phyloP scores from a whole-genome alignment of 2,797 vertebrate species.

The Lacerta bilineata region DNA sequence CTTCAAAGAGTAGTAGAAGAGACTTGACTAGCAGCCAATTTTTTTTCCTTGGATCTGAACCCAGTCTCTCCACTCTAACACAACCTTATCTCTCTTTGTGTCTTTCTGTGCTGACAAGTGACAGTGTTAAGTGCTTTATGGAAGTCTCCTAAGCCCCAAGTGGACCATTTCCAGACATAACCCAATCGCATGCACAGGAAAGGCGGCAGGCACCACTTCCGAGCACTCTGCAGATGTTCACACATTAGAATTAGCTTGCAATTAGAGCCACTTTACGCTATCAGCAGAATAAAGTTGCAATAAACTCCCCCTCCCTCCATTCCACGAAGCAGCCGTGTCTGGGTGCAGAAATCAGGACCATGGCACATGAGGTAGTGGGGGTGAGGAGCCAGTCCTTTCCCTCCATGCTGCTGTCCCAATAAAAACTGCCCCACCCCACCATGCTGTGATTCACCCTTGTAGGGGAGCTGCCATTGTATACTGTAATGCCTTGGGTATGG shows the following conservation, averaged over 20 bases:
- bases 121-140: conserved; percentile 26
- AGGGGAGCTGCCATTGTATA: too few species aligned
- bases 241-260: neutral
- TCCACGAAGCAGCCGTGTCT: too few species aligned
- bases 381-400: too few species aligned
- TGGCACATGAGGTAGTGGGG: too few species aligned
- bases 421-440: too few species aligned
- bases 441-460: too few species aligned
- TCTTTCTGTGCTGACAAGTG: conserved; percentile 11
- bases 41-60: conserved; percentile 45
- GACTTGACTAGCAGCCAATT: conserved; percentile 48
- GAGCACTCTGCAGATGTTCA: conserved; percentile 16
- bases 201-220: neutral
- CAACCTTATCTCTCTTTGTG: conserved; percentile 21
- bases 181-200: neutral
- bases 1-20: conserved; percentile 59
- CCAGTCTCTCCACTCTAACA: conserved; percentile 19
- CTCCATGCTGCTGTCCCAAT: too few species aligned
- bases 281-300: conserved; percentile 3
- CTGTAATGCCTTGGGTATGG: neutral
- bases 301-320: too few species aligned
- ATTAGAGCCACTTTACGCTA: conserved; percentile 14
- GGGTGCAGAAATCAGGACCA: too few species aligned
- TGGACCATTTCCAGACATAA: conserved; percentile 8
- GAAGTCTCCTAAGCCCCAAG: neutral